Conservation (phyloP, 2,888 invertebrate genomes). For the Dendrolimus houi region DNA sequence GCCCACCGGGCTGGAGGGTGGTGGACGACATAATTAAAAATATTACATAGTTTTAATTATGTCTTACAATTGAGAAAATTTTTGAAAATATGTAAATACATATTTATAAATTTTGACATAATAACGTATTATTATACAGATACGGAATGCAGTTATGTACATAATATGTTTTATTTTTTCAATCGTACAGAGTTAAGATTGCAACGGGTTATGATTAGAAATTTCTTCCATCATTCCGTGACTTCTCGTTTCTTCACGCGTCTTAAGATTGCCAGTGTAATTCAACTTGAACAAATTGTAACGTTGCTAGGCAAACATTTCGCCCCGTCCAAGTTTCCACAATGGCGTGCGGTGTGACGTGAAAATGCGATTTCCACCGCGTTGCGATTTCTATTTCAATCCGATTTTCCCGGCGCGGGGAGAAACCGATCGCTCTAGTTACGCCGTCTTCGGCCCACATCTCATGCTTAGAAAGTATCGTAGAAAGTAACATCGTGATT, state of each 20-base stretch:
- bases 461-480: conserved; percentile 73
- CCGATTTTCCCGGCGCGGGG: conserved; percentile 70
- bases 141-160: no score
- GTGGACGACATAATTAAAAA: no score
- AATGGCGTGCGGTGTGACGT: conserved; percentile 49
- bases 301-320: conserved; percentile 3
- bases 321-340: conserved; percentile 38
- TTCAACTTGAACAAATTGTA: not conserved
- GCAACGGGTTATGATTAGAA: no score
- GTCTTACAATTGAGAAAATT: no score
- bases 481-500: conserved; percentile 72
- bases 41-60: no score
- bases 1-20: no score
- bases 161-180: no score
- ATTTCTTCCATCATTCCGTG: no score
- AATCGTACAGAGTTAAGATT: no score
- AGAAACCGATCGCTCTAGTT: conserved; percentile 75
- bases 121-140: no score
- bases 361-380: conserved; percentile 68
- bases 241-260: not conserved
- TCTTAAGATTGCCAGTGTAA: not conserved
- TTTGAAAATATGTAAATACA: no score
- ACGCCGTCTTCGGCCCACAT: conserved; percentile 67
- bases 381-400: conserved; percentile 74
- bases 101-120: no score